phyloP scores from a whole-genome alignment of 2,113 vertebrate species.

The Cervus canadensis region DNA sequence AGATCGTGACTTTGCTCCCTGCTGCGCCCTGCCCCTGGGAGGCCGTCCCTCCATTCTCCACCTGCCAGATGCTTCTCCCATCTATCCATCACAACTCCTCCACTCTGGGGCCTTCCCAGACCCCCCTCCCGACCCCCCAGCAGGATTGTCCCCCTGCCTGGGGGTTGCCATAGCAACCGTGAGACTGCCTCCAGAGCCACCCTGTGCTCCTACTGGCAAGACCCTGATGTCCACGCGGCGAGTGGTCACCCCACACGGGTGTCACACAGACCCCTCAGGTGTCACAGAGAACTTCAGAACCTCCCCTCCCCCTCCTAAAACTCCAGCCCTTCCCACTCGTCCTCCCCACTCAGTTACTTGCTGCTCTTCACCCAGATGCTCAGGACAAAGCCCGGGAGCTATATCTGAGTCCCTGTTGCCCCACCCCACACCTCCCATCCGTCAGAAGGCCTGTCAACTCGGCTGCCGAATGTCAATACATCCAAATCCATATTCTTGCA shows the following conservation, averaged over 20 bases:
- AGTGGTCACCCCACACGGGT: neutral
- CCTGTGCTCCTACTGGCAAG: neutral
- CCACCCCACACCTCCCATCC: rapidly evolving
- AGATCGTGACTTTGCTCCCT: rapidly evolving
- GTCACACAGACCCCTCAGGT: neutral
- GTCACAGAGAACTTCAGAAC: neutral
- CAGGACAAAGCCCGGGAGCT: neutral
- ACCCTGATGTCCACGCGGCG: neutral
- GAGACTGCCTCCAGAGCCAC: neutral
- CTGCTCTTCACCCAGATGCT: rapidly evolving
- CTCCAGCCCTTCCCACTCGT: neutral
- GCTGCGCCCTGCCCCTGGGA: neutral
- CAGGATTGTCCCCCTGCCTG: too few relatives aligned
- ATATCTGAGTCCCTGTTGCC: neutral
- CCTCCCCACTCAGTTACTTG: neutral
- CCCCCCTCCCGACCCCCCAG: rapidly evolving
- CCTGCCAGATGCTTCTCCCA: neutral
- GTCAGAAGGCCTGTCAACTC: neutral
- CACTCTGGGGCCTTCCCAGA: neutral
- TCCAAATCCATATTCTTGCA: rapidly evolving
- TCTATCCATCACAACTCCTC: neutral
- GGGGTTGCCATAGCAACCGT: neutral
- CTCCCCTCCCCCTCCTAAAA: neutral
- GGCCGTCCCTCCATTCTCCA: rapidly evolving
- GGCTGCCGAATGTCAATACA: neutral